Conservation (phyloP, 2,888 invertebrate species). For the Microctonus hyperodae region DNA sequence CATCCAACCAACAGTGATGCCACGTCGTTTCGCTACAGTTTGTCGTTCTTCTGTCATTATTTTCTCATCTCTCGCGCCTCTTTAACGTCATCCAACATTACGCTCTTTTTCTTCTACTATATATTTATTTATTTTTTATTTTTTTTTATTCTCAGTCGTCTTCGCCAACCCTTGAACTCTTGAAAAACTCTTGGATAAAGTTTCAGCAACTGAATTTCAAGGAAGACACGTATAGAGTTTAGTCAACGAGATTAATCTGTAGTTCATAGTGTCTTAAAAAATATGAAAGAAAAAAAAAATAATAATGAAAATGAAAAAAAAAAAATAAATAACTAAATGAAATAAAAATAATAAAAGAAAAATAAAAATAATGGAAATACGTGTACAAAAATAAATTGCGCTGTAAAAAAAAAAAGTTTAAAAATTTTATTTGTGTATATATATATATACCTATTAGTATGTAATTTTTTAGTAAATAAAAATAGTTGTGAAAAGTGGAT, state of each 20-base stretch:
- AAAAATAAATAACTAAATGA: background rate
- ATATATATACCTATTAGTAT: no score
- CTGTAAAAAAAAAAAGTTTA: background rate
- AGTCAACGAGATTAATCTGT: slow-evolving; percentile 24
- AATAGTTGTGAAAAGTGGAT: no score
- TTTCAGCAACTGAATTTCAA: slow-evolving; percentile 22
- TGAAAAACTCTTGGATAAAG: slow-evolving; percentile 23
- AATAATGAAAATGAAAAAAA: background rate
- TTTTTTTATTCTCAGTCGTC: background rate
- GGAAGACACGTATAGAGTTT: slow-evolving; percentile 20
- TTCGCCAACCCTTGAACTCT: slow-evolving; percentile 17
- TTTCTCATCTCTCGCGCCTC: slow-evolving; percentile 29
- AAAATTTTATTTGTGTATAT: background rate
- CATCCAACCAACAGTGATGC: background rate
- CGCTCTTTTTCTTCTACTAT: slow-evolving; percentile 11
- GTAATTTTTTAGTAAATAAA: no score
- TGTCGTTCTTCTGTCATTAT: slow-evolving; percentile 25
- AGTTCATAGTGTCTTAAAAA: slow-evolving; percentile 16
- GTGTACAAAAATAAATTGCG: background rate
- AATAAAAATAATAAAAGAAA: background rate
- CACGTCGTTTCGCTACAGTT: slow-evolving; percentile 17
- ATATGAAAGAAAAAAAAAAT: background rate
- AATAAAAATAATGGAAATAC: background rate
- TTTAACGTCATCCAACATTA: slow-evolving; percentile 26
- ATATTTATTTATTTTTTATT: slow-evolving; percentile 7